phyloP scores from a whole-genome alignment of 1,140 invertebrate genomes.

The Chrysomallon squamiferum region DNA sequence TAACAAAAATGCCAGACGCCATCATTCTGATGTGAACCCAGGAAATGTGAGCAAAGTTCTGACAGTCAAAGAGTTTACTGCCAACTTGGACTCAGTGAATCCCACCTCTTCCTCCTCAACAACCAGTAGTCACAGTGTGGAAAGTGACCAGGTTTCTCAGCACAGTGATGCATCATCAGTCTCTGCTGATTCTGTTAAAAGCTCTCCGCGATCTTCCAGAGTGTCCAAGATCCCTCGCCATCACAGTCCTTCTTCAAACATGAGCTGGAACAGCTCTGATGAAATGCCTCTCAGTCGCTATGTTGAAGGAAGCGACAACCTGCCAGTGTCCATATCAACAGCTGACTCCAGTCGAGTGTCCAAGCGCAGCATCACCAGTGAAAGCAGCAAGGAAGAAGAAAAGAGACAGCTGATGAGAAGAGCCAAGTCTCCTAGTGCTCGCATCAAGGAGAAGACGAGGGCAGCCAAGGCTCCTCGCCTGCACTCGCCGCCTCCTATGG shows the following conservation, averaged over 20 bases:
- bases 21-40: constrained; percentile 56
- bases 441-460: constrained; percentile 52
- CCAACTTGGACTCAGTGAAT: constrained; percentile 14
- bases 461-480: constrained; percentile 37
- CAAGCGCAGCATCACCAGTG: constrained; percentile 29
- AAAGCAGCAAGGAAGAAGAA: constrained; percentile 46
- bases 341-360: constrained; percentile 9
- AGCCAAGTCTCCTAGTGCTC: constrained; percentile 57
- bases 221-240: constrained; percentile 25
- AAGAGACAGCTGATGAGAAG: constrained; percentile 36
- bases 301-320: constrained; percentile 50
- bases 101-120: not conserved
- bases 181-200: not conserved
- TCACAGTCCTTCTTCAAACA: constrained; percentile 17
- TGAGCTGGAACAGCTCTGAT: constrained; percentile 1
- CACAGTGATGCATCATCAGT: not conserved
- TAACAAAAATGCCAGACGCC: constrained; percentile 36
- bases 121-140: not conserved
- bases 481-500: constrained; percentile 18
- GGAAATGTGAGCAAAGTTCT: constrained; percentile 49
- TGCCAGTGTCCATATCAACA: constrained; percentile 13
- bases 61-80: constrained; percentile 33
- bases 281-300: constrained; percentile 34
- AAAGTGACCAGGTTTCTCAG: not conserved
- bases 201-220: not conserved